These are phyloP conservation scores for Buteo buteo DNA, from an alignment of 2,113 vertebrate species.

Conservation along the genomic window DNA sequence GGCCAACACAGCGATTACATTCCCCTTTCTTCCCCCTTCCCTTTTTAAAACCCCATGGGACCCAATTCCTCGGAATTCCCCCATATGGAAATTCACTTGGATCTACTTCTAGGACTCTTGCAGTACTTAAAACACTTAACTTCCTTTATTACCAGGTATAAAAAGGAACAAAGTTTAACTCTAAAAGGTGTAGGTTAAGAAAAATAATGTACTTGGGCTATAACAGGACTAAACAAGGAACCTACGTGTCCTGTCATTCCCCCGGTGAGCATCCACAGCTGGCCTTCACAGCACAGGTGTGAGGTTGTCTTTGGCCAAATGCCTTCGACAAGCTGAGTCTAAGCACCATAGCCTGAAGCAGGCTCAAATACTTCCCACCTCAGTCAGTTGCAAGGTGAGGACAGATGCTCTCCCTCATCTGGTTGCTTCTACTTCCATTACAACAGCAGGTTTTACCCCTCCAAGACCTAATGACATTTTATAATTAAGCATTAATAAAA, in stretches of 20 bases:
- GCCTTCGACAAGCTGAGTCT: neutral
- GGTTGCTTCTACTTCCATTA: neutral
- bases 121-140: neutral
- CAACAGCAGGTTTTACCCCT: neutral
- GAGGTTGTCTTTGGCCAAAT: neutral
- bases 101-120: neutral
- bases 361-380: neutral
- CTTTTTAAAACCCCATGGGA: neutral
- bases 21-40: neutral
- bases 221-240: neutral
- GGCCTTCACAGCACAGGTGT: neutral
- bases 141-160: neutral
- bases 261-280: fast-evolving
- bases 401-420: neutral
- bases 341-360: neutral
- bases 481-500: neutral
- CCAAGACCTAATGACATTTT: neutral
- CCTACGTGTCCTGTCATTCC: neutral
- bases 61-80: neutral
- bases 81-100: neutral
- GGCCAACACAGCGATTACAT: neutral
- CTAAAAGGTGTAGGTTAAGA: neutral
- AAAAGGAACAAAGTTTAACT: neutral
- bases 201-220: neutral
- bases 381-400: neutral